Base-by-base conservation (phyloP, 2,888 invertebrate genomes). In the Drosophila fulvimacula region DNA sequence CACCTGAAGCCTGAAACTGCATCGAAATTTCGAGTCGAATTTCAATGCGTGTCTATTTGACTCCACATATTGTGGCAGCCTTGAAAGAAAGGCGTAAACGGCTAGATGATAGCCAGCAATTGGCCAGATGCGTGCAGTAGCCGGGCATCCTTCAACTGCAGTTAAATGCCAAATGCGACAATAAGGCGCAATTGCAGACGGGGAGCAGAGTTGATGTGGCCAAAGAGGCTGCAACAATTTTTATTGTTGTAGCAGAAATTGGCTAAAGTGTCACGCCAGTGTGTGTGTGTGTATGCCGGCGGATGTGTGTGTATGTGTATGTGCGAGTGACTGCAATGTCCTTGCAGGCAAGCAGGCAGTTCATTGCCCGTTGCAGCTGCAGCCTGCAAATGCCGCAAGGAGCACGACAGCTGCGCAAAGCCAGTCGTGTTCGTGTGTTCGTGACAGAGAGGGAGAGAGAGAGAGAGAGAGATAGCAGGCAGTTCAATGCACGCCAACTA, bases 401-500 rank as follows among this genome's bases (percentile, higher is more conserved):
- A 74, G 61, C 39, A n/a, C 49, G 39, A 60, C 73, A 55, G 41
- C 56, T 62, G 70, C 69, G 57, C 62, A 55, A 36, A 38, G 36
- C 51, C 13, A 34, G 15, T 17, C 21, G 41, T 13, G 17, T 7
- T 7, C 5, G 27, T 7, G 41, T 17, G 17, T 9, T 39, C n/a
- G 27, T 39, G 51, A 21, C 17, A 24, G 19, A 27, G 15, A 30
- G 27, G 1, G 9, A n/a, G 13, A 9, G 13, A 5, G 55, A 42
- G 53, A 32, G 57, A 38, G n/a, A 48, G 46, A 30, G 46, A 24
- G 39, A 51, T 17, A 30, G 56, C 41, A 24, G 69, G 27, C 62
- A 41, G 84, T 84, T 84, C 84, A 84, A 81, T 73, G 84, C 57
- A 80, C 84, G 80, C 55, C 80, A 84, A 82, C 69, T 84, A 82